Evolutionary conservation across 2,888 invertebrate species (phyloP), one percentile per base, ranked within the genome.

Genomic region (Plebejus anna): DNA sequence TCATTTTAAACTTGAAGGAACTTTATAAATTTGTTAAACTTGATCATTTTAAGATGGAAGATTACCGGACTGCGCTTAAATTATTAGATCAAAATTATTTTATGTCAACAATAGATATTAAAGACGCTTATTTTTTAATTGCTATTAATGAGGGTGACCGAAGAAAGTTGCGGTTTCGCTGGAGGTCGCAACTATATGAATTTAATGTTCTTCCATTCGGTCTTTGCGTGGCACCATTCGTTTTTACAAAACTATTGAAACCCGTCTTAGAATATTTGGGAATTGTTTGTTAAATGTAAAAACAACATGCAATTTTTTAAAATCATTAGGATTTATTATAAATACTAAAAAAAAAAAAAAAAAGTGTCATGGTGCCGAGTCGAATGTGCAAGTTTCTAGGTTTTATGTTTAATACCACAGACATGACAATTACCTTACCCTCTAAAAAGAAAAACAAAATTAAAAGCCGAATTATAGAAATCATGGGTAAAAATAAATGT

Each of bases 31-130:
- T 76, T 71, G 70, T 80, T n/a, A 4, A 66, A 4, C 75, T 66
- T n/a, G 71, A 36, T 11, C 79, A 79, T 76, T 79, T 79, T 75
- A 80, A 80, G 76, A 77, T 80, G 61, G 77, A 78, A 42, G 77
- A 78, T 47, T 75, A 77, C 36, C 73, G 76, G 6, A 78, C 77
- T 42, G 70, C 75, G 3, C n/a, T 73, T 71, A 78, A 78, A 70
- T 13, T 80, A 22, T 47, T 78, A 42, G 22, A 76, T 42, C 66
- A 57, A 57, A 16, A 75, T 32, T 59, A 61, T 75, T 78, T 66
- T 38, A 75, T 79, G 76, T 70, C 77, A 6, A 76, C 75, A 13
- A 47, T 78, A 1, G 78, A 78, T 22, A 59, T 78, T 32, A 78
- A 78, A 55, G 78, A 78, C 9, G 76, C 78, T 59, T 78, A 78